Evolutionary conservation across 1,140 invertebrate species (phyloP), one percentile per base, ranked within the genome.

Genomic region (Pentalonia nigronervosa): DNA sequence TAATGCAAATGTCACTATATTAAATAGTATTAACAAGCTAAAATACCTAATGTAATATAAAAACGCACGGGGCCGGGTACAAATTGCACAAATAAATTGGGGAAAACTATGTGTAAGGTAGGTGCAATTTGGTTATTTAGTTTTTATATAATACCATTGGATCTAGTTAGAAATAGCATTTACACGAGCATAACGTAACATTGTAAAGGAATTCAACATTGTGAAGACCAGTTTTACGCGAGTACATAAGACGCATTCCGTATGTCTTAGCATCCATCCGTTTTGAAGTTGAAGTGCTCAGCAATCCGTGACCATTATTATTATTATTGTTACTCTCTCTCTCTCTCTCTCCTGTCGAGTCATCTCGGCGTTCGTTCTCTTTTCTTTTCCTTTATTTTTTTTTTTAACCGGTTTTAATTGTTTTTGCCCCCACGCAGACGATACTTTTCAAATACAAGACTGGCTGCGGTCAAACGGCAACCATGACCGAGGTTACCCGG

Each of bases 391-490:
- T 56, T 56, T 90, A 90, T 90, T 67, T 53, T 30, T 56, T 84
- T 83, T 36, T 41, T 83, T 83, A 45, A 84, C 76, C 76, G 91
- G 91, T 93, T 93, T 84, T 93, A 93, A 93, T 93, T 53, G 91
- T 93, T 83, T 90, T 93, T 84, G 81, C 81, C 81, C 91, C 81
- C 76, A 48, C 90, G 21, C 47, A 93, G 91, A 93, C 47, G 91
- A 93, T 84, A 50, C 91, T 20, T 93, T 93, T 93, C 91, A 93
- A 93, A 86, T 93, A 93, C 91, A 93, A 81, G 91, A 93, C 91
- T 93, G 91, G 91, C 48, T 93, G 48, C 91, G 91, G 91, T 93
- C 81, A 41, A 84, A 93, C 91, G 76, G 48, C 47, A 93, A 84
- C 76, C 48, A 84, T 36, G 76, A 84, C 81, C 76, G 76, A 50